These are phyloP conservation scores for Cacoxenus indagator DNA, from an alignment of 2,888 invertebrate genomes.

Conservation along the genomic window DNA sequence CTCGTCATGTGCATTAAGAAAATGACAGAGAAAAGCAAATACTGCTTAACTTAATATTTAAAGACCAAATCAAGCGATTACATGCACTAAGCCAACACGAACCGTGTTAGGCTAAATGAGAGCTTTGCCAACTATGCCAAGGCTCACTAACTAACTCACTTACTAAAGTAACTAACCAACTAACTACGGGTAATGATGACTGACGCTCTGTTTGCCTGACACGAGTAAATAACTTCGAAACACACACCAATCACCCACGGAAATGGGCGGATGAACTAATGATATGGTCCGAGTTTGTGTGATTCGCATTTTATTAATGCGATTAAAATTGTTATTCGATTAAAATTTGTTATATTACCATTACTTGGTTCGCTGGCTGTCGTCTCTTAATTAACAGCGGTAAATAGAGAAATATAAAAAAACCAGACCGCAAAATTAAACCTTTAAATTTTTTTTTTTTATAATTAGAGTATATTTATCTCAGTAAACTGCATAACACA, in stretches of 20 bases:
- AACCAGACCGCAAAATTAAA: no score
- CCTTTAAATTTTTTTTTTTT: no score
- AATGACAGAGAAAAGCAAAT: slow-evolving; percentile 6
- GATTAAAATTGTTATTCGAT: no score
- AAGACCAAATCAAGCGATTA: slow-evolving; percentile 41
- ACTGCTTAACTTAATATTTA: slow-evolving; percentile 57
- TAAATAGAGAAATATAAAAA: no score
- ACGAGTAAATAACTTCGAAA: neutral
- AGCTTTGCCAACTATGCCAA: neutral
- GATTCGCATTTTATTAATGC: no score
- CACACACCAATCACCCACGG: neutral
- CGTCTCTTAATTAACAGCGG: no score
- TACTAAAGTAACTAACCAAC: neutral
- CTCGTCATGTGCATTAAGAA: neutral
- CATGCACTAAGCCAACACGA: slow-evolving; percentile 6
- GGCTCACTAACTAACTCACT: neutral
- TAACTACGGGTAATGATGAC: neutral
- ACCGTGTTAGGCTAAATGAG: neutral
- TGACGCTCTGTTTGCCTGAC: neutral
- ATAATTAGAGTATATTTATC: no score
- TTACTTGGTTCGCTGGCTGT: no score
- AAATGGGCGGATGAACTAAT: neutral
- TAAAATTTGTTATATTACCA: no score
- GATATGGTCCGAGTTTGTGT: neutral
- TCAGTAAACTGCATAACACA: no score